Conservation (phyloP, 2,888 invertebrate genomes). For the Exephanes ischioxanthus region DNA sequence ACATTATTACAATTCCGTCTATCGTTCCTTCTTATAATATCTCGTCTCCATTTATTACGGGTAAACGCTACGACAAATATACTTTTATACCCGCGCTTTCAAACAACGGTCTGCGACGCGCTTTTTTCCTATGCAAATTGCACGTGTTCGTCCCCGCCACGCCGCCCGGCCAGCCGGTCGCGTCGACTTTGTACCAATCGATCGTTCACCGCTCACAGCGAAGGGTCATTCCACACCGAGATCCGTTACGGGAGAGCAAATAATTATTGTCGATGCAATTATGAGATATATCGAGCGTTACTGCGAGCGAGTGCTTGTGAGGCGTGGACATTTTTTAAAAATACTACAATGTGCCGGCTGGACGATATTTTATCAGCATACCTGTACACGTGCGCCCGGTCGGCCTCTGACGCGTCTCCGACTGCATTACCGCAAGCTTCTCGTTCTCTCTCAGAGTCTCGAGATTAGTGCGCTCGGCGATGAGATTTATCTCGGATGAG, state of each 20-base stretch:
- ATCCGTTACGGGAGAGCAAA: constrained; percentile 5
- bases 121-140: constrained; percentile 72
- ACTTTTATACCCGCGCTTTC: constrained; percentile 3
- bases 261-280: constrained; percentile 29
- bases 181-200: constrained; percentile 67
- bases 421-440: constrained; percentile 69
- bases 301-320: neutral
- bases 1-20: too few relatives aligned
- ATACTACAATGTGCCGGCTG: constrained; percentile 15
- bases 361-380: constrained; percentile 62
- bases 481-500: neutral
- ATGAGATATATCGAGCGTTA: neutral
- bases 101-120: constrained; percentile 51
- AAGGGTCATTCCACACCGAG: neutral
- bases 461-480: constrained; percentile 4
- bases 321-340: neutral
- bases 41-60: too few relatives aligned
- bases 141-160: constrained; percentile 44
- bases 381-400: constrained; percentile 71
- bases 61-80: too few relatives aligned
- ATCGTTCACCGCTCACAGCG: constrained; percentile 62
- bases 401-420: constrained; percentile 68
- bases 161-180: neutral
- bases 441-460: constrained; percentile 1
- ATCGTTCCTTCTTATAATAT: too few relatives aligned